These are phyloP conservation scores for Hermodice carunculata DNA, from an alignment of 2,888 invertebrate genomes.

Conservation along the genomic window DNA sequence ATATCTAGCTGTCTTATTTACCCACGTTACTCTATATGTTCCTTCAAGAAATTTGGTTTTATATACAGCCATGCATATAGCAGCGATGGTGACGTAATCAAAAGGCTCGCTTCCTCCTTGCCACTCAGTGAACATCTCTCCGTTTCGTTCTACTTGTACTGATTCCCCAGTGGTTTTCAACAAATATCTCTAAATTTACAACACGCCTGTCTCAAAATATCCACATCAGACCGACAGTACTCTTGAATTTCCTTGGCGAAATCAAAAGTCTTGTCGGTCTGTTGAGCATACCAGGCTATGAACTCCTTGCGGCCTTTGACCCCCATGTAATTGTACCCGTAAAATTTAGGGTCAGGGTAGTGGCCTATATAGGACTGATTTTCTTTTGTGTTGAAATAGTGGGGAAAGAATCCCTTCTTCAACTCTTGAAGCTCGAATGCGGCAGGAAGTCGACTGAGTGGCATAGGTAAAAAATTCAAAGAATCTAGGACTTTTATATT, in stretches of 20 bases:
- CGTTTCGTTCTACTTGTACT: too few relatives aligned
- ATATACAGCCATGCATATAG: too few relatives aligned
- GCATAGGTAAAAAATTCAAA: constrained; percentile 1
- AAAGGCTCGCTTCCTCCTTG: too few relatives aligned
- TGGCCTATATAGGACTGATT: constrained; percentile 1
- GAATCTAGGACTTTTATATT: constrained; percentile 1
- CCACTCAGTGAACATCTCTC: too few relatives aligned
- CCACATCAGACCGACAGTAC: constrained; percentile 13
- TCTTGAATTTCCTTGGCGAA: neutral
- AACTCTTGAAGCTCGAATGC: neutral
- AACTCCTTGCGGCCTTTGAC: neutral
- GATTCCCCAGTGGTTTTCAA: too few relatives aligned
- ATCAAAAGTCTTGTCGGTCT: neutral
- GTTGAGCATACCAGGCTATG: neutral
- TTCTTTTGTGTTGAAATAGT: neutral
- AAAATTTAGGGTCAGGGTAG: neutral
- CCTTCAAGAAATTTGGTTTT: too few relatives aligned
- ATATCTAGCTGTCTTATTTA: constrained; percentile 39
- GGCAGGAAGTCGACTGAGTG: neutral
- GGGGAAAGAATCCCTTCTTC: constrained; percentile 8
- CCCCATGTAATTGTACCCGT: neutral
- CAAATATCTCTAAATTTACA: neutral
- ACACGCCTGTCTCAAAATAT: neutral
- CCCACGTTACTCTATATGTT: too few relatives aligned
- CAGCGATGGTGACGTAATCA: too few relatives aligned